Conservation (phyloP, 2,888 invertebrate species). For the Papilio gigon region DNA sequence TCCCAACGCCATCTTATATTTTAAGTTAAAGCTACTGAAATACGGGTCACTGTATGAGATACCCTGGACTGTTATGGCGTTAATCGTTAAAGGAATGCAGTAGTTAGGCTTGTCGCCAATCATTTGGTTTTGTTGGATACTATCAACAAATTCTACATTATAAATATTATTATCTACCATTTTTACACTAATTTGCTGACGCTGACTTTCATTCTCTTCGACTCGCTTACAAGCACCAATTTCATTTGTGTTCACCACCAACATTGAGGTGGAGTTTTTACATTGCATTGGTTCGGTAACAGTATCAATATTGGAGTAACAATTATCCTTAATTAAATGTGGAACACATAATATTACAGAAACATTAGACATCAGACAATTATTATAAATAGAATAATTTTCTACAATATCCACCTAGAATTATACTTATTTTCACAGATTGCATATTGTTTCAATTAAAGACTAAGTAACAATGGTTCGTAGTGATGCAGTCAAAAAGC, state of each 20-base stretch:
- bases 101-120: slow-evolving; percentile 82
- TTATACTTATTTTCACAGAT: slow-evolving; percentile 86
- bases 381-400: slow-evolving; percentile 84
- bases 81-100: slow-evolving; percentile 83
- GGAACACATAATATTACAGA: slow-evolving; percentile 86
- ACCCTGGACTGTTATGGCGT: slow-evolving; percentile 84
- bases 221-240: slow-evolving; percentile 83
- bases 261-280: slow-evolving; percentile 84
- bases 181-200: slow-evolving; percentile 82
- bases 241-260: slow-evolving; percentile 83
- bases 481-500: slow-evolving; percentile 84
- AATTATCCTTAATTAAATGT: slow-evolving; percentile 83
- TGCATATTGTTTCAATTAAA: slow-evolving; percentile 85
- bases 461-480: slow-evolving; percentile 84
- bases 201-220: slow-evolving; percentile 81
- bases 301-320: slow-evolving; percentile 82
- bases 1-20: slow-evolving; percentile 81
- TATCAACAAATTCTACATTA: slow-evolving; percentile 82
- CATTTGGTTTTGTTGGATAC: slow-evolving; percentile 84
- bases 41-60: slow-evolving; percentile 84
- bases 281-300: slow-evolving; percentile 84
- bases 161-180: slow-evolving; percentile 83
- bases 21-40: slow-evolving; percentile 84
- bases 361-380: slow-evolving; percentile 82
- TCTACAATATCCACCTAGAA: slow-evolving; percentile 82